phyloP scores from a whole-genome alignment of 2,888 invertebrate species.

The Marronus borbonicus region DNA sequence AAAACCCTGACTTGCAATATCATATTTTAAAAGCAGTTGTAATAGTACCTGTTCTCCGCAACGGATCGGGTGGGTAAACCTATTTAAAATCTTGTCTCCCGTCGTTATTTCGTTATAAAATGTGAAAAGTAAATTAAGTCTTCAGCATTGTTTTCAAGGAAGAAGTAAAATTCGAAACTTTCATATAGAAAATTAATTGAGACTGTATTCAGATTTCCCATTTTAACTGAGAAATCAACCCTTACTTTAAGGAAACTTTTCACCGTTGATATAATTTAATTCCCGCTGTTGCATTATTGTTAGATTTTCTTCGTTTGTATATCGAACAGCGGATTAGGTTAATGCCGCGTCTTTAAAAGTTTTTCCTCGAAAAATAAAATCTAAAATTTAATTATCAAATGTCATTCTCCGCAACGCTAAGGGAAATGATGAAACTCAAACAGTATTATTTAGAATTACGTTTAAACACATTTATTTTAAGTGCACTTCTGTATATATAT shows the following conservation, averaged over 20 bases:
- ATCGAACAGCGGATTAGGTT: slow-evolving; percentile 49
- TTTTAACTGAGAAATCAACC: not conserved
- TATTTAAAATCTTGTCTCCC: no score
- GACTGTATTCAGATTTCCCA: not conserved
- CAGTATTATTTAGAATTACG: slow-evolving; percentile 19
- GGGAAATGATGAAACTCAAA: slow-evolving; percentile 3
- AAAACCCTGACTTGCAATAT: no score
- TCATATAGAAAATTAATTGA: not conserved
- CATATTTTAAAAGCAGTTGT: no score
- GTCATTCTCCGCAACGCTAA: not conserved
- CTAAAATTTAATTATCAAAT: slow-evolving; percentile 36
- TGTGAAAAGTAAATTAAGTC: no score
- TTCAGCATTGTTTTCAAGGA: no score
- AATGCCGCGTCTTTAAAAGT: slow-evolving; percentile 53
- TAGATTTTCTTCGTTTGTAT: not conserved
- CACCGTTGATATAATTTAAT: slow-evolving; percentile 21
- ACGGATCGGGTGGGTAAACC: no score
- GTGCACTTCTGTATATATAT: slow-evolving; percentile 1
- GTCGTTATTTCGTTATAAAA: no score
- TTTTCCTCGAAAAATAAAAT: slow-evolving; percentile 37
- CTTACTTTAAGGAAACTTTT: not conserved
- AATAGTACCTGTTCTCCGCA: no score
- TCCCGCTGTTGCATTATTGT: slow-evolving; percentile 48
- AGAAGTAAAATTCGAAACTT: not conserved
- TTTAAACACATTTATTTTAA: slow-evolving; percentile 14